phyloP scores from a whole-genome alignment of 2,888 invertebrate species.

The Frankliniella intonsa region DNA sequence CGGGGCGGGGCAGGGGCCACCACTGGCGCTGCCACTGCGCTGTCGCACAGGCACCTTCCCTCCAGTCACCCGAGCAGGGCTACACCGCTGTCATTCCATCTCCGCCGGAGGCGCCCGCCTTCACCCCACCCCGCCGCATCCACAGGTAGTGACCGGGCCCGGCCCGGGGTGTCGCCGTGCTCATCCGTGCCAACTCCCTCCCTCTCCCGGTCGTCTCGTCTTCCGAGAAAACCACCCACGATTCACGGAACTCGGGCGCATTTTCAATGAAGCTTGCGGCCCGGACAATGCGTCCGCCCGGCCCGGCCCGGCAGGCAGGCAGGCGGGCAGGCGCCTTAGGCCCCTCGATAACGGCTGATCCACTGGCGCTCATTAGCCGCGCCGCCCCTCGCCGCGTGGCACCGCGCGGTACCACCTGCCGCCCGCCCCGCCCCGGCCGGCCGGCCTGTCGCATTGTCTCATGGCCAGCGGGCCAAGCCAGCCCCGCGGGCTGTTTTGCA shows the following conservation, averaged over 20 bases:
- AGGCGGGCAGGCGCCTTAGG: not conserved
- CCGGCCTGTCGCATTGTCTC: not conserved
- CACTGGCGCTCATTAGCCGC: no score
- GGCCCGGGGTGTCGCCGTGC: not conserved
- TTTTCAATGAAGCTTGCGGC: not conserved
- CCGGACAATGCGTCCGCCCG: not conserved
- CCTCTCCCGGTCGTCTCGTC: not conserved
- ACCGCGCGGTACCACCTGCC: not conserved
- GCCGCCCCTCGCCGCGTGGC: not conserved
- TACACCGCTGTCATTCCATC: no score
- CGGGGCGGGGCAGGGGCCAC: not conserved
- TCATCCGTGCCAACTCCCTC: not conserved
- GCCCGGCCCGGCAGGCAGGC: not conserved
- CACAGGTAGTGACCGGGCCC: not conserved
- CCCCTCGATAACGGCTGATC: not conserved
- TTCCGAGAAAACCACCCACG: conserved; percentile 11
- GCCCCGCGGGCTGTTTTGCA: not conserved
- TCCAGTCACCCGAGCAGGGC: no score
- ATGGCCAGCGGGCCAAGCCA: not conserved
- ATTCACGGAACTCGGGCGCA: conserved; percentile 2
- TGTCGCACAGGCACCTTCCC: not conserved
- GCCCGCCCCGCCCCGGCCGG: not conserved
- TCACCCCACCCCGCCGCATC: not conserved
- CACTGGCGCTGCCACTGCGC: not conserved
- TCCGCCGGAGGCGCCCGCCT: not conserved